Evolutionary conservation across 2,888 invertebrate species (phyloP).

Genomic region (Argyra leucocephala): DNA sequence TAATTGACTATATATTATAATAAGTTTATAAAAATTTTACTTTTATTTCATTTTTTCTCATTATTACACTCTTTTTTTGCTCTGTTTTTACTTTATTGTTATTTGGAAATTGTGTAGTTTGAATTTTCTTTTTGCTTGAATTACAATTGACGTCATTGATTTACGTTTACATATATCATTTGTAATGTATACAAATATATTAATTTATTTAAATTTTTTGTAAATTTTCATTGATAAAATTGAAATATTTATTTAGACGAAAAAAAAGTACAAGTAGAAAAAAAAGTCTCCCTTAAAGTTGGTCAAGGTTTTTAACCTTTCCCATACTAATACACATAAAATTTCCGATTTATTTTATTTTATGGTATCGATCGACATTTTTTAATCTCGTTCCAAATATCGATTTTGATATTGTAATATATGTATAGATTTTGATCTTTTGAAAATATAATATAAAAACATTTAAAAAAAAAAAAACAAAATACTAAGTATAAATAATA

Average conservation of each 20-base stretch:
- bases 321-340: not conserved
- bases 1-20: too few relatives aligned
- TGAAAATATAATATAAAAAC: too few relatives aligned
- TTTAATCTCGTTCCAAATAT: too few relatives aligned
- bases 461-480: too few relatives aligned
- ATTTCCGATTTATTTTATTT: too few relatives aligned
- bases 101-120: not conserved
- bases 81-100: not conserved
- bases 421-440: too few relatives aligned
- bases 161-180: too few relatives aligned
- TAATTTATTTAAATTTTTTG: not conserved
- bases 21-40: not conserved
- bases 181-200: too few relatives aligned
- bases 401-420: too few relatives aligned
- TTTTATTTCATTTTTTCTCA: not conserved
- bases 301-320: slow-evolving; percentile 6
- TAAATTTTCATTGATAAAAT: not conserved
- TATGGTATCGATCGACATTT: too few relatives aligned
- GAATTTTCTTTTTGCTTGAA: not conserved
- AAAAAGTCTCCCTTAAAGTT: not conserved
- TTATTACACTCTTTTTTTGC: too few relatives aligned
- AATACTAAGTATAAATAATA: too few relatives aligned
- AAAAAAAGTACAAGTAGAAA: not conserved
- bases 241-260: not conserved
- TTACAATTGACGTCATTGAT: slow-evolving; percentile 6